Conservation (phyloP, 1,140 invertebrate genomes). For the Pseudachorutes palmiensis region DNA sequence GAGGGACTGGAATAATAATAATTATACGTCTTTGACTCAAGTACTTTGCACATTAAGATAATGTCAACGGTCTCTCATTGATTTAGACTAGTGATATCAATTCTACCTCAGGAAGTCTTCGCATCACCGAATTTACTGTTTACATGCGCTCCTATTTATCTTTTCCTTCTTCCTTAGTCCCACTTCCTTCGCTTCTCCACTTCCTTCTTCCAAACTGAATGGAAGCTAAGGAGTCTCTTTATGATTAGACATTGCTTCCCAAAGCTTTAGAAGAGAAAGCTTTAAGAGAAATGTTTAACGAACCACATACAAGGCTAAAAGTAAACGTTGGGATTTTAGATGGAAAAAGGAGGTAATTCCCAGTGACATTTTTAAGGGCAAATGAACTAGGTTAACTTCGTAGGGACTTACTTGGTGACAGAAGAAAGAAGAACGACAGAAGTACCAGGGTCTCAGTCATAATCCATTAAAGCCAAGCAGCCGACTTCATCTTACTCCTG, state of each 20-base stretch:
- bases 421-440: background rate
- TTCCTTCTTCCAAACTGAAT: background rate
- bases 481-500: background rate
- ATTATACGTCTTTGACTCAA: background rate
- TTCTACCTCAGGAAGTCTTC: no score
- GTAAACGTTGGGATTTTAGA: no score
- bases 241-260: background rate
- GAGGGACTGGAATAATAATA: background rate
- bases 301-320: background rate
- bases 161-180: background rate
- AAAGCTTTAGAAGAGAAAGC: background rate
- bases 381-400: no score
- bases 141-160: background rate
- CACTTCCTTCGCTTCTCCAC: background rate
- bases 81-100: background rate
- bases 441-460: conserved; percentile 2
- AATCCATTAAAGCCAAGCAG: conserved; percentile 11
- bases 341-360: no score
- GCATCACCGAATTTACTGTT: background rate
- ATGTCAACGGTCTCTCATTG: background rate
- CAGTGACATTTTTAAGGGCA: no score
- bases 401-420: conserved; percentile 9
- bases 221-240: background rate
- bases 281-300: conserved; percentile 4
- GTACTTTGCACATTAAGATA: conserved; percentile 2